A percentile compares a stretch with the other conserved stretches of the same genome.
These are phyloP conservation scores for Lepilemur ruficaudatus DNA, from an alignment of 2,797 vertebrate species.

Conservation along the genomic window DNA sequence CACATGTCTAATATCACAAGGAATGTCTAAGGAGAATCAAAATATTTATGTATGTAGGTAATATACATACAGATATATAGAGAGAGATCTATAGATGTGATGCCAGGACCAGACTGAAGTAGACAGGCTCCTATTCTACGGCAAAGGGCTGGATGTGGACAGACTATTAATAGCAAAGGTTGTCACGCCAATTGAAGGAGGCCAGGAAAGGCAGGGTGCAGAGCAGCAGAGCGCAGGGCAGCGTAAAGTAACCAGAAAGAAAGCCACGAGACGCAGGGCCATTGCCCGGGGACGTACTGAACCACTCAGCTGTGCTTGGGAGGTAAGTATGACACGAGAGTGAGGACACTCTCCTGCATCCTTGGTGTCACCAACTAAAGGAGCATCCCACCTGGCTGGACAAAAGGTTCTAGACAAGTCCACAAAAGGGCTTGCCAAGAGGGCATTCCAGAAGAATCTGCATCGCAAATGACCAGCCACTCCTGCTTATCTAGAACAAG, in stretches of 20 bases:
- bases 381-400: background rate
- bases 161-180: background rate
- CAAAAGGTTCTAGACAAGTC: background rate
- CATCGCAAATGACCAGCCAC: background rate
- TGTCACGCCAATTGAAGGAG: background rate
- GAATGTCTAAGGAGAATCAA: constrained; percentile 73
- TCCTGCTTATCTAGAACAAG: background rate
- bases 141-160: background rate
- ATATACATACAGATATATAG: background rate
- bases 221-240: background rate
- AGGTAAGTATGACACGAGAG: fast-evolving
- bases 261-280: background rate
- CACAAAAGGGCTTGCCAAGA: background rate
- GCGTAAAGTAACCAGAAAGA: background rate
- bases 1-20: constrained; percentile 74
- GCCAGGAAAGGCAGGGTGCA: background rate
- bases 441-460: background rate
- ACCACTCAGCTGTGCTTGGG: background rate
- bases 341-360: background rate
- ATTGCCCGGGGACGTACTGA: background rate
- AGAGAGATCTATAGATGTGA: background rate
- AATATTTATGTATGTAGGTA: background rate
- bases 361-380: background rate
- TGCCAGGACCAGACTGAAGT: background rate
- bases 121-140: background rate